phyloP scores from a whole-genome alignment of 2,888 invertebrate genomes.

The Dromius quadrimaculatus region DNA sequence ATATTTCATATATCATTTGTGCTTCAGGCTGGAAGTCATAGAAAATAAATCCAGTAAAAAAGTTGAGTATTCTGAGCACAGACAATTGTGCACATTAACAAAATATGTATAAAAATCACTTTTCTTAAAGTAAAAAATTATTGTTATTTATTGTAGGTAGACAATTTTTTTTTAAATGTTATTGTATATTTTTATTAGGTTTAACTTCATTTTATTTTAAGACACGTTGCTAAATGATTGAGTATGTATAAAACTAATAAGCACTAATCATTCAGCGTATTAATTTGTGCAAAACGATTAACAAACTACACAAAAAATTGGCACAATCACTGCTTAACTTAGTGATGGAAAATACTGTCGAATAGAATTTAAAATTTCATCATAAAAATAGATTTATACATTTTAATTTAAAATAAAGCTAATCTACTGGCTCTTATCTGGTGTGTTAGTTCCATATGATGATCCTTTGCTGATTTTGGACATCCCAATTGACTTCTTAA shows the following conservation, averaged over 20 bases:
- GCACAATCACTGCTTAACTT: conserved; percentile 48
- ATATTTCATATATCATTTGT: conserved; percentile 12
- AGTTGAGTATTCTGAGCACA: conserved; percentile 20
- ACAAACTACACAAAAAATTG: conserved; percentile 50
- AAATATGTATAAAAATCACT: conserved; percentile 26
- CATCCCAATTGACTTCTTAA: conserved; percentile 85
- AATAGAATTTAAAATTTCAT: conserved; percentile 49
- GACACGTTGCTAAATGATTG: conserved; percentile 47
- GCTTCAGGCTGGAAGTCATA: conserved; percentile 16
- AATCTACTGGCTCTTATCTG: conserved; percentile 66
- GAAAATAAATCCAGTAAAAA: conserved; percentile 18
- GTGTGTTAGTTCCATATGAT: conserved; percentile 78
- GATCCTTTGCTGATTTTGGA: conserved; percentile 88
- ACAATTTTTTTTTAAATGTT: conserved; percentile 20
- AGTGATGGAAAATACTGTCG: conserved; percentile 49
- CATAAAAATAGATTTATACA: conserved; percentile 49
- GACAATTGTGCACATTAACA: conserved; percentile 28
- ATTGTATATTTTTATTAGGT: conserved; percentile 28
- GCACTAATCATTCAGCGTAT: conserved; percentile 38
- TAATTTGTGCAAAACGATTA: conserved; percentile 45
- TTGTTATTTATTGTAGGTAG: conserved; percentile 18
- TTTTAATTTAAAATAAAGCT: conserved; percentile 37
- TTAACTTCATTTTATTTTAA: conserved; percentile 29
- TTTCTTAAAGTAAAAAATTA: conserved; percentile 33
- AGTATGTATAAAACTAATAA: conserved; percentile 45